Evolutionary conservation across 1,140 invertebrate species (phyloP).

Genomic region (Metaphire vulgaris): DNA sequence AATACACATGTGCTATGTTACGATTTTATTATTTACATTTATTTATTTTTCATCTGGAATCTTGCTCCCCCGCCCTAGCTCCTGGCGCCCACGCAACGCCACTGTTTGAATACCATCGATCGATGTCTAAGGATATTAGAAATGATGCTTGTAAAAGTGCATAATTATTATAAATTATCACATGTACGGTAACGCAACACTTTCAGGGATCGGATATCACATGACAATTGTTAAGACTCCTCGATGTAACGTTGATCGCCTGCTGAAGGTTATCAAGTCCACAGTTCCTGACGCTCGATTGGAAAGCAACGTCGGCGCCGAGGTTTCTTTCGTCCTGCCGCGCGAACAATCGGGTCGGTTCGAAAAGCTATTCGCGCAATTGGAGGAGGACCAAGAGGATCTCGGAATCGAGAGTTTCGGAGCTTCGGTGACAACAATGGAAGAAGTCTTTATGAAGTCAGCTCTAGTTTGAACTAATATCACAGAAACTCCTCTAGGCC

Average conservation of each 20-base stretch:
- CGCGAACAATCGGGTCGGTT: conserved; percentile 27
- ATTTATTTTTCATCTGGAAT: too few relatives aligned
- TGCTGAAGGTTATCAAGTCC: conserved; percentile 36
- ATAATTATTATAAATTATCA: too few relatives aligned
- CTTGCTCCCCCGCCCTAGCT: too few relatives aligned
- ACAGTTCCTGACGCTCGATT: conserved; percentile 3
- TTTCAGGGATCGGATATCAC: conserved; percentile 48
- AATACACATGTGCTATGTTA: too few relatives aligned
- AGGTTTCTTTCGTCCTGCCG: conserved; percentile 19
- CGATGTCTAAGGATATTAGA: too few relatives aligned
- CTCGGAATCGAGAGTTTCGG: conserved; percentile 43
- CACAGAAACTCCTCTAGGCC: too few relatives aligned
- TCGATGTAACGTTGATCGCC: conserved; percentile 54
- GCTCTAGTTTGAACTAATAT: conserved; percentile 63
- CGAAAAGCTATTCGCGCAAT: conserved; percentile 39
- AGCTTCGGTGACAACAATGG: conserved; percentile 47
- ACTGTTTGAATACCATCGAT: too few relatives aligned
- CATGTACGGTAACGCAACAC: too few relatives aligned
- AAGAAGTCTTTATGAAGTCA: too few relatives aligned
- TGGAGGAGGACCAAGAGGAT: conserved; percentile 35
- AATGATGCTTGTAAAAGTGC: too few relatives aligned
- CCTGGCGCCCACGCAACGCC: too few relatives aligned
- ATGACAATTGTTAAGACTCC: conserved; percentile 44
- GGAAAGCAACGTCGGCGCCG: conserved; percentile 7
- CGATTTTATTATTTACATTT: too few relatives aligned